phyloP scores from a whole-genome alignment of 2,113 vertebrate genomes.

The Sigmodon hispidus region DNA sequence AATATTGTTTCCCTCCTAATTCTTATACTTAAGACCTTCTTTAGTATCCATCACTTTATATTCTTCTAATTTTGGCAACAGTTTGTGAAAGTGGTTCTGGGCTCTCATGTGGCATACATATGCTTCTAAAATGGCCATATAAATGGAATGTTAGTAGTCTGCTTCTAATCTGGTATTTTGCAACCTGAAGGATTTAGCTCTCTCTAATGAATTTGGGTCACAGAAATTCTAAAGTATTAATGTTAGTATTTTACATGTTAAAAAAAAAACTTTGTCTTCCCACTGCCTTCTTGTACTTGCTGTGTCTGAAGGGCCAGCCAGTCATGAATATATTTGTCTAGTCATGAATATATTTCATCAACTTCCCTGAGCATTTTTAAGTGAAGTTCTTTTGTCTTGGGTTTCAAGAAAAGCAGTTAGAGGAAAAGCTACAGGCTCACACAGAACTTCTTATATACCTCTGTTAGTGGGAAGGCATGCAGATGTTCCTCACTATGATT shows the following conservation, averaged over 20 bases:
- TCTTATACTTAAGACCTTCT: neutral
- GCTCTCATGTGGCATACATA: neutral
- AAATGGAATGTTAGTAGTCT: neutral
- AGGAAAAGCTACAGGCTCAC: neutral
- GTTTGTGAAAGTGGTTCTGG: neutral
- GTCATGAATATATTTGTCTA: constrained; percentile 9
- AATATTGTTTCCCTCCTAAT: neutral
- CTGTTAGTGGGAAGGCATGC: neutral
- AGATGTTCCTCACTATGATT: neutral
- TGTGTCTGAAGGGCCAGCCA: neutral
- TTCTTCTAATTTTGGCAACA: neutral
- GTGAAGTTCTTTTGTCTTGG: neutral
- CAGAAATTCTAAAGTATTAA: neutral
- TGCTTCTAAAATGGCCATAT: neutral
- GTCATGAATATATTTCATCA: neutral
- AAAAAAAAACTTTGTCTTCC: neutral
- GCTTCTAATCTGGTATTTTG: neutral
- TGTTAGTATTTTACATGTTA: neutral
- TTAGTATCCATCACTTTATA: neutral
- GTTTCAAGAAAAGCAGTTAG: neutral
- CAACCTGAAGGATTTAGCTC: neutral
- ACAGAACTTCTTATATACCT: neutral
- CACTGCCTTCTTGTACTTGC: neutral
- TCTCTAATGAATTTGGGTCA: neutral
- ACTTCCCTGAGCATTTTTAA: neutral